Percentiles rank a stretch among this genome's conserved stretches.
phyloP scores from a whole-genome alignment of 1,140 invertebrate genomes.

The Luehdorfia chinensis region DNA sequence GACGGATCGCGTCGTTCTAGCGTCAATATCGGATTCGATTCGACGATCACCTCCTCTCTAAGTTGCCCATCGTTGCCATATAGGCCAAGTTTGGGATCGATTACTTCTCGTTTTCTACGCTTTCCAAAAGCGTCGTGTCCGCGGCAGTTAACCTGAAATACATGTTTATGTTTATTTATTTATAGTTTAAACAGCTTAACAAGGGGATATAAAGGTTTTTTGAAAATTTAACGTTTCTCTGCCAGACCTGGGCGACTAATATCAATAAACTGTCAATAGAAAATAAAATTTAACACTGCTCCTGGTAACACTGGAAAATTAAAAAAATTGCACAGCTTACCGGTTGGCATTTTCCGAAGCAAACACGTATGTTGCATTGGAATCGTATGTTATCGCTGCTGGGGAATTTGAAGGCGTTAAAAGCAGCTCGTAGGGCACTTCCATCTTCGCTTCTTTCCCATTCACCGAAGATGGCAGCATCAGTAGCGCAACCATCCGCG shows the following conservation, averaged over 20 bases:
- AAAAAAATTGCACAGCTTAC: conserved; percentile 80
- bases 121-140: conserved; percentile 93
- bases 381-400: conserved; percentile 96
- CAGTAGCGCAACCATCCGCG: conserved; percentile 95
- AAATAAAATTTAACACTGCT: no score
- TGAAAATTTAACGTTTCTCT: conserved; percentile 6
- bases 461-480: conserved; percentile 94
- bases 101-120: conserved; percentile 83
- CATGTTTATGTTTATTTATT: neutral
- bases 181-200: neutral
- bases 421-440: conserved; percentile 89
- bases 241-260: no score
- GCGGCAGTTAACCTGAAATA: conserved; percentile 89
- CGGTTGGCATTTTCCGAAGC: conserved; percentile 96
- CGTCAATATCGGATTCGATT: conserved; percentile 94
- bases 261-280: no score
- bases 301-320: no score
- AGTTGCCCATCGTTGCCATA: conserved; percentile 84
- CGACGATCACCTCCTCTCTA: conserved; percentile 94
- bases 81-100: conserved; percentile 75
- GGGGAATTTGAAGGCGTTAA: conserved; percentile 98
- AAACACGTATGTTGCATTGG: conserved; percentile 97
- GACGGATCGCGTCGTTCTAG: conserved; percentile 87
- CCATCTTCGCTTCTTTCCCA: conserved; percentile 93
- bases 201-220: no score